These are phyloP conservation scores for Lytechinus variegatus DNA, from an alignment of 35 echinoderm and acorn worm genomes.

Conservation along the genomic window DNA sequence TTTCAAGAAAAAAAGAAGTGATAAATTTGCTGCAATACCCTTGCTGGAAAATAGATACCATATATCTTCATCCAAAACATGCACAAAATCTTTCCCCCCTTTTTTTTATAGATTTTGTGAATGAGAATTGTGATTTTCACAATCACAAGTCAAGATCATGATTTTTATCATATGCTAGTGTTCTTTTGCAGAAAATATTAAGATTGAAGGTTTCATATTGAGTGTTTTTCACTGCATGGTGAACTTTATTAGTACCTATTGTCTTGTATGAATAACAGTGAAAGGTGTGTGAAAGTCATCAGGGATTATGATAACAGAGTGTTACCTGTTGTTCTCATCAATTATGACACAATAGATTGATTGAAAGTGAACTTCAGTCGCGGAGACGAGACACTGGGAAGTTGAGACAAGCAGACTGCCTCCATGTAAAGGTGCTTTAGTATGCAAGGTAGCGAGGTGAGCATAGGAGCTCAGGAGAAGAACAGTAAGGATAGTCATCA, in stretches of 20 bases:
- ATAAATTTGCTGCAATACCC: too few relatives aligned
- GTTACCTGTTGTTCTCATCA: background rate
- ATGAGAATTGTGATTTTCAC: too few relatives aligned
- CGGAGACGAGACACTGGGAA: background rate
- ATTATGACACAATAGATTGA: constrained; percentile 12
- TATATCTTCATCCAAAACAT: too few relatives aligned
- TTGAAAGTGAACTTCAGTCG: background rate
- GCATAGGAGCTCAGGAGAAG: background rate
- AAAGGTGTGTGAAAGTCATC: background rate
- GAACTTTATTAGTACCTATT: background rate
- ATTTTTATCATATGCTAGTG: too few relatives aligned
- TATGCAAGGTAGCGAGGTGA: constrained; percentile 17
- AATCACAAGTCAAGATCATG: too few relatives aligned
- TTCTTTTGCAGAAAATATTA: too few relatives aligned
- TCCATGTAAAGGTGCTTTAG: background rate
- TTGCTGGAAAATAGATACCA: too few relatives aligned
- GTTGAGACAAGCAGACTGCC: background rate
- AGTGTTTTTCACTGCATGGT: background rate
- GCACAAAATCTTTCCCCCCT: too few relatives aligned
- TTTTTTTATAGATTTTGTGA: too few relatives aligned
- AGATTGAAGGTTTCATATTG: too few relatives aligned
- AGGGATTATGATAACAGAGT: background rate
- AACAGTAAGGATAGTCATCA: background rate
- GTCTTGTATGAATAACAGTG: background rate
- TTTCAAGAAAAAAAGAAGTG: too few relatives aligned